phyloP scores from a whole-genome alignment of 2,113 vertebrate genomes.

The Hucho hucho region DNA sequence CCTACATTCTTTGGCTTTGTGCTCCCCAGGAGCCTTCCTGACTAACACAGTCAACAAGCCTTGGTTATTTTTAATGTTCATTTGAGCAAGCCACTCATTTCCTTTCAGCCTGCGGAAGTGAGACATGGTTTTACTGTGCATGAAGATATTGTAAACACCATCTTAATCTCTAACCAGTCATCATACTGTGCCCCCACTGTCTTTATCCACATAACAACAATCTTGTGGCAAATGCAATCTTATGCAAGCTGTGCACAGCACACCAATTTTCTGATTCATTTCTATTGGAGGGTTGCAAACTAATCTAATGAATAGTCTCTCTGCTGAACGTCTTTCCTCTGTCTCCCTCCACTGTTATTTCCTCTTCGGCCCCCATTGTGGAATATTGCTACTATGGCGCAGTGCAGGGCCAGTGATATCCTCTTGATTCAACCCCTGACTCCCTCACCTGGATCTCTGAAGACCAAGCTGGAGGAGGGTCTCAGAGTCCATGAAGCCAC shows the following conservation, averaged over 20 bases:
- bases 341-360: no score
- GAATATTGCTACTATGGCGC: no score
- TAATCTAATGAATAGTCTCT: no score
- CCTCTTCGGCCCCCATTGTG: no score
- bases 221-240: neutral
- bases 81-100: neutral
- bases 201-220: neutral
- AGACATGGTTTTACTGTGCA: neutral
- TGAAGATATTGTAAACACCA: neutral
- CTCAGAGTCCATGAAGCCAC: neutral
- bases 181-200: neutral
- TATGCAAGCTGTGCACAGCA: no score
- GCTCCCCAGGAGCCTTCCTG: neutral
- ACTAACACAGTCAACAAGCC: neutral
- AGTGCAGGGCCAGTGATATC: neutral
- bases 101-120: neutral
- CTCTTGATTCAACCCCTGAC: neutral
- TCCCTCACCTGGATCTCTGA: neutral
- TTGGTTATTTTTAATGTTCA: neutral
- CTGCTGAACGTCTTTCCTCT: no score
- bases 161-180: neutral
- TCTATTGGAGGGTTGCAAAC: no score
- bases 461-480: neutral
- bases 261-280: no score
- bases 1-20: slow-evolving; percentile 2